Conservation (phyloP, 2,113 vertebrate species). For the Orycteropus afer region DNA sequence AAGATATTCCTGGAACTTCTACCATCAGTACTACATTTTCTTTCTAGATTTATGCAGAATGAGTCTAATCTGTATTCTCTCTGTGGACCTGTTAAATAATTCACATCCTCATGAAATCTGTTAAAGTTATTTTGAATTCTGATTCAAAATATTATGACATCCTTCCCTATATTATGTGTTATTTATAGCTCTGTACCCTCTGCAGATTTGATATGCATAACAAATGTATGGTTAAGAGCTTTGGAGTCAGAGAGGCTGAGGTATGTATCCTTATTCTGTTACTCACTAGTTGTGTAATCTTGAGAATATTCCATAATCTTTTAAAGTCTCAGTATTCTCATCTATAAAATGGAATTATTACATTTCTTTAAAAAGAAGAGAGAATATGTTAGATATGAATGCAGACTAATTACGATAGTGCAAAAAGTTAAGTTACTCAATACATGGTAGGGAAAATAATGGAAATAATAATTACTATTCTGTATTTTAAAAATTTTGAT, state of each 20-base stretch:
- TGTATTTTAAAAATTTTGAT: slow-evolving; percentile 20
- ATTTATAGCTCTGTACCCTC: background rate
- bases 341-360: background rate
- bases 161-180: background rate
- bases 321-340: background rate
- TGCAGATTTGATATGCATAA: background rate
- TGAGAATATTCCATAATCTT: background rate
- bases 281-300: background rate
- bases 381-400: background rate
- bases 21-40: background rate
- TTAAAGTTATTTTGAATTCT: slow-evolving; percentile 33
- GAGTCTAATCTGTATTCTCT: background rate
- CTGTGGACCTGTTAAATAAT: slow-evolving; percentile 2
- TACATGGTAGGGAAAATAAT: background rate
- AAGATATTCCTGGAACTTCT: background rate
- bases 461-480: background rate
- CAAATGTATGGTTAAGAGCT: background rate
- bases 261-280: background rate
- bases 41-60: slow-evolving; percentile 16
- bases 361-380: slow-evolving; percentile 29
- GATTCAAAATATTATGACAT: slow-evolving; percentile 27
- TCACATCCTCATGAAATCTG: background rate
- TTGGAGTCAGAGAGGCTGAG: background rate
- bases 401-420: background rate
- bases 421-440: background rate